These are phyloP conservation scores for Tipula confusa DNA, from an alignment of 2,888 invertebrate species.

Conservation along the genomic window DNA sequence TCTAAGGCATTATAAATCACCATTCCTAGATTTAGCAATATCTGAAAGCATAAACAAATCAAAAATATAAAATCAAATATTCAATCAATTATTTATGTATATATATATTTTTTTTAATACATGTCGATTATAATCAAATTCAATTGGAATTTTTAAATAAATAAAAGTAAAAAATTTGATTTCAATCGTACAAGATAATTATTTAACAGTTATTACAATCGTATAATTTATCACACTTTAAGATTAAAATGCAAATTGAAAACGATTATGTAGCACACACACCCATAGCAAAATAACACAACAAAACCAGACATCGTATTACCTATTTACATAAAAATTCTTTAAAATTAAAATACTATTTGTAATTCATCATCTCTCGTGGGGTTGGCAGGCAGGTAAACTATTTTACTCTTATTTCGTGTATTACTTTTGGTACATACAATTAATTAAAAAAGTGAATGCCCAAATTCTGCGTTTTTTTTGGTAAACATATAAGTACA, in stretches of 20 bases:
- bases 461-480: not conserved
- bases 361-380: not conserved
- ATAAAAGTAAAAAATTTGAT: not conserved
- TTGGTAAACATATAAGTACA: too few relatives aligned
- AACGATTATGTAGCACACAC: not conserved
- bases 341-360: not conserved
- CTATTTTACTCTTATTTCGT: not conserved
- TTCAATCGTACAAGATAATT: not conserved
- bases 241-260: not conserved
- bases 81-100: not conserved
- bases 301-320: not conserved
- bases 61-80: slow-evolving; percentile 35
- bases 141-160: not conserved
- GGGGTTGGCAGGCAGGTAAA: not conserved
- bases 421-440: not conserved
- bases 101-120: not conserved
- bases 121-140: not conserved
- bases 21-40: slow-evolving; percentile 74
- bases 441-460: not conserved
- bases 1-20: slow-evolving; percentile 86
- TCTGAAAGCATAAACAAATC: slow-evolving; percentile 53
- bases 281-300: not conserved
- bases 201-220: not conserved
- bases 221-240: not conserved
- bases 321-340: not conserved